Percentiles rank a stretch among this genome's conserved stretches.
Evolutionary conservation across 30 jellyfish, hydroid and myxozoan species (phyloP).

Genomic region (Turritopsis rubra): DNA sequence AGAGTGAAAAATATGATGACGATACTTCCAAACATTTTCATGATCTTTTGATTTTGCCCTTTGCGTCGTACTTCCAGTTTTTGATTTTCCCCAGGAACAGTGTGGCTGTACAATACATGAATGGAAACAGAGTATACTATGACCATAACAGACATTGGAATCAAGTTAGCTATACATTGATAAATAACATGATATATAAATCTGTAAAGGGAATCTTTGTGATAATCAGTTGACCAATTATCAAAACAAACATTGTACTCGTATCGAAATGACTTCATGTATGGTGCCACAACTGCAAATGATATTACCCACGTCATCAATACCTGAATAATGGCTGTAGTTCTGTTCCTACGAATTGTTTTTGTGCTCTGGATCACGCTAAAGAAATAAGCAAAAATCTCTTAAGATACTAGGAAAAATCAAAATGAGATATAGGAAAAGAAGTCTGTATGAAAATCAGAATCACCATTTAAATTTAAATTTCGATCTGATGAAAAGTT

Average conservation of each 20-base stretch:
- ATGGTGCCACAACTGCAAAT: constrained; percentile 12
- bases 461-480: too few relatives aligned
- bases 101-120: background rate
- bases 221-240: constrained; percentile 4
- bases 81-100: constrained; percentile 27
- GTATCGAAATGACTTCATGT: background rate
- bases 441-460: background rate
- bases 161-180: constrained; percentile 4
- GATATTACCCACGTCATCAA: constrained; percentile 12
- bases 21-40: constrained; percentile 28
- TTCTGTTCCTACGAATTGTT: background rate
- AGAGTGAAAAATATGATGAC: constrained; percentile 11
- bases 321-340: background rate
- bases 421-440: background rate
- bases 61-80: constrained; percentile 1
- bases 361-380: constrained; percentile 25
- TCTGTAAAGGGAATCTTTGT: background rate
- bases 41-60: constrained; percentile 1
- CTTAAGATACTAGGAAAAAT: background rate
- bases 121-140: constrained; percentile 11
- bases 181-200: background rate
- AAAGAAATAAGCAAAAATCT: constrained; percentile 11
- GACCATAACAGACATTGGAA: constrained; percentile 8
- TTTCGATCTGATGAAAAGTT: too few relatives aligned
- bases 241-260: constrained; percentile 19